Percentiles rank a stretch among this genome's conserved stretches.
phyloP scores from a whole-genome alignment of 2,797 vertebrate genomes.

The Iguana delicatissima region DNA sequence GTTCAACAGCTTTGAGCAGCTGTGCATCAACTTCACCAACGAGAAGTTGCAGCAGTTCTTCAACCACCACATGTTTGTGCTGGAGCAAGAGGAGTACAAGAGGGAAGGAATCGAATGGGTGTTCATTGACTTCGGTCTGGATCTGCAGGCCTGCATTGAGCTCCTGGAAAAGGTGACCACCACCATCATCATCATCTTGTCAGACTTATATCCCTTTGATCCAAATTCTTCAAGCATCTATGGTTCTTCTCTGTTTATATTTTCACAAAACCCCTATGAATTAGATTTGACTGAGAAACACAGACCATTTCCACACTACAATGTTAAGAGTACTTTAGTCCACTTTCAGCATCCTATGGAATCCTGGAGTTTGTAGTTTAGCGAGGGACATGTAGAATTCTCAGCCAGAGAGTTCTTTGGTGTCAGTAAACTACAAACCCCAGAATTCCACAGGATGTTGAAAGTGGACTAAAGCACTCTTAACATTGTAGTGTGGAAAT shows the following conservation, averaged over 20 bases:
- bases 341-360: too few relatives aligned
- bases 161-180: constrained; percentile 80
- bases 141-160: constrained; percentile 83
- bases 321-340: too few relatives aligned
- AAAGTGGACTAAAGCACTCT: too few relatives aligned
- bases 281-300: not conserved
- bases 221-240: too few relatives aligned
- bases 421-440: too few relatives aligned
- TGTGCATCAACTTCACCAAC: constrained; percentile 81
- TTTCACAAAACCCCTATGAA: not conserved
- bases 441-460: too few relatives aligned
- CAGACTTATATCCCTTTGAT: not conserved
- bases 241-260: not conserved
- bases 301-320: too few relatives aligned
- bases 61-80: constrained; percentile 83
- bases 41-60: constrained; percentile 82
- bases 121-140: constrained; percentile 83
- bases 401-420: too few relatives aligned
- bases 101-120: constrained; percentile 81
- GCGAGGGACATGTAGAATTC: too few relatives aligned
- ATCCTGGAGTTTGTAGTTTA: too few relatives aligned
- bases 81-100: constrained; percentile 83
- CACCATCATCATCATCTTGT: not conserved
- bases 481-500: too few relatives aligned
- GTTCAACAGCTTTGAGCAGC: constrained; percentile 80